Conservation (phyloP, 2,113 vertebrate species). For the Chelonoidis abingdonii region DNA sequence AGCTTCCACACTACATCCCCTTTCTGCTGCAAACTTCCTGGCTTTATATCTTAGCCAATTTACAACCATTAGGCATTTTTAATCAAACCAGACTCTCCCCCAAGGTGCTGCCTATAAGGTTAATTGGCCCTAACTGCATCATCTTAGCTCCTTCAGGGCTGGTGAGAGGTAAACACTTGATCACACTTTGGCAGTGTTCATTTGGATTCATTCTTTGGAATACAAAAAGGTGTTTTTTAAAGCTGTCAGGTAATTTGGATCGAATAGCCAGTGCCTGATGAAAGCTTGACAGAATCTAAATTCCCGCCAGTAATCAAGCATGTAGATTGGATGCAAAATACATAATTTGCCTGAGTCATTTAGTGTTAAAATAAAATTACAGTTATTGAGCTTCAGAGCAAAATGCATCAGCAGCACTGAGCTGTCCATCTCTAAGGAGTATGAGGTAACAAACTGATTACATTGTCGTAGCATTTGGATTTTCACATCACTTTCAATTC, state of each 20-base stretch:
- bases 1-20: background rate
- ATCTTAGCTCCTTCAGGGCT: background rate
- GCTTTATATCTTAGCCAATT: background rate
- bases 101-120: background rate
- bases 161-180: background rate
- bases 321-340: background rate
- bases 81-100: background rate
- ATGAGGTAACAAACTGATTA: background rate
- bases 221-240: background rate
- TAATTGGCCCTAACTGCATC: background rate
- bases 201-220: background rate
- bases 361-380: background rate
- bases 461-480: conserved; percentile 29
- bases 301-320: background rate
- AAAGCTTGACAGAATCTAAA: background rate
- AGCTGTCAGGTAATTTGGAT: background rate
- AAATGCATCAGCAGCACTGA: conserved; percentile 16
- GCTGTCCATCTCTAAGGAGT: background rate
- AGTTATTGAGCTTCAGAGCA: conserved; percentile 16
- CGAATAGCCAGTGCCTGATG: background rate
- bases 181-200: background rate
- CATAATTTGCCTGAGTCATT: background rate
- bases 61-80: background rate
- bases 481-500: background rate
- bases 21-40: background rate